These are phyloP conservation scores for Ptychobarbus kaznakovi DNA, from an alignment of 2,797 vertebrate genomes.

Conservation along the genomic window DNA sequence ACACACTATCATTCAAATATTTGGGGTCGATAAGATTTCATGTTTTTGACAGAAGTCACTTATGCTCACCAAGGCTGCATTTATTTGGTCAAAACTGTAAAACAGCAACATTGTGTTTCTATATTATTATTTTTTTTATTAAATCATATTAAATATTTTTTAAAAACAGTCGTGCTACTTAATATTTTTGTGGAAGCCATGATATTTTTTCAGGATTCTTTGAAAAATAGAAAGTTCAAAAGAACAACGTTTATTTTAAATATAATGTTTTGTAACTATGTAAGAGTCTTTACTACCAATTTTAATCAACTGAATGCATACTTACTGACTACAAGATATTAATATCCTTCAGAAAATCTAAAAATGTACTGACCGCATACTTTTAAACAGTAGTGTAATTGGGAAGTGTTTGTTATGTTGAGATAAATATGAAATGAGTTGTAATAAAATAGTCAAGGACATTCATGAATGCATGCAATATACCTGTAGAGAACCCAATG, in stretches of 20 bases:
- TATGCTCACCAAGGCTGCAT: background rate
- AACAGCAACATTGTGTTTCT: background rate
- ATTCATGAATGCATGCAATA: conserved; percentile 20
- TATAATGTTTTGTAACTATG: no score
- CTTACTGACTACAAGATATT: background rate
- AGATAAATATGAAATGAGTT: background rate
- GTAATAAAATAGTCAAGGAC: background rate
- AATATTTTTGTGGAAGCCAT: background rate
- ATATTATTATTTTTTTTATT: no score
- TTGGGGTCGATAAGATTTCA: background rate
- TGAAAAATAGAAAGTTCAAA: background rate
- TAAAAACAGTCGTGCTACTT: background rate
- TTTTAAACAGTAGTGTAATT: background rate
- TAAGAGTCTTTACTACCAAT: background rate
- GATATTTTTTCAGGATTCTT: conserved; percentile 1
- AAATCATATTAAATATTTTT: no score
- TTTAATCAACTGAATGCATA: background rate
- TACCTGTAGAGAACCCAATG: conserved; percentile 93
- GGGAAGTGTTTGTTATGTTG: background rate
- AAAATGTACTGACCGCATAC: background rate
- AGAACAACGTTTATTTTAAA: background rate
- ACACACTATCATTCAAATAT: background rate
- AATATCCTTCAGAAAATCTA: background rate
- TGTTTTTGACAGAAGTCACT: background rate
- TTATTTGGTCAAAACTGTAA: background rate